Base-by-base conservation (phyloP, 2,888 invertebrate genomes). In the Pseudococcus longispinus region DNA sequence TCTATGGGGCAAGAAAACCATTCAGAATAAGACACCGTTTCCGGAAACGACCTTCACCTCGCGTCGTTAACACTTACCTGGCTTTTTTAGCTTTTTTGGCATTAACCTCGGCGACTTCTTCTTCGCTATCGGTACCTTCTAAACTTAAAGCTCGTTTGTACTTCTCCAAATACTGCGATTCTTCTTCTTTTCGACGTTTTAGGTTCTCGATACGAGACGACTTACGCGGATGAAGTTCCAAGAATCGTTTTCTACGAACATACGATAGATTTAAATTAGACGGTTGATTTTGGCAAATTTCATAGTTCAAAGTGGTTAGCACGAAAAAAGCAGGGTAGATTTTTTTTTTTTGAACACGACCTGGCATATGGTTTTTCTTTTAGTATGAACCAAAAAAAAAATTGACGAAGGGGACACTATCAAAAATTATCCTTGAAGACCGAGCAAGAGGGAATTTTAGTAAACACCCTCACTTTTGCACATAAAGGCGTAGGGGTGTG, bases 211-310 rank as follows among this genome's bases (percentile, higher is more conserved):
- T 92, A 83, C 95, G 92, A 89, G 92, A 93, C 0, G 95, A 95
- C 83, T 95, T 92, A n/a, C 94, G 91, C 5, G 95, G 95, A 87
- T 93, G 93, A 89, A 93, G 92, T 89, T 95, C 94, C 89, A 94
- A 90, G 89, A 93, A 91, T 90, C 93, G 92, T 90, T 90, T 92
- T 88, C 91, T 90, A 88, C 44, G 89, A 87, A 87, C 88, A 87
- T n/a, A 77, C 80, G 85, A 87, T 74, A 20, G 8, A 6, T 55
- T 20, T 4, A n/a, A 51, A 13, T 46, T 46, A 37, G 5, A 37
- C 8, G 37, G 37, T 1, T 13, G 44, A 44, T 37, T 37, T 37
- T 37, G n/a, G n/a, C n/a, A n/a, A n/a, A n/a, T n/a, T n/a, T n/a
- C n/a, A n/a, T n/a, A n/a, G n/a, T n/a, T n/a, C n/a, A n/a, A n/a